Evolutionary conservation across 2,888 invertebrate genomes (phyloP).

Genomic region (Eupithecia subfuscata): DNA sequence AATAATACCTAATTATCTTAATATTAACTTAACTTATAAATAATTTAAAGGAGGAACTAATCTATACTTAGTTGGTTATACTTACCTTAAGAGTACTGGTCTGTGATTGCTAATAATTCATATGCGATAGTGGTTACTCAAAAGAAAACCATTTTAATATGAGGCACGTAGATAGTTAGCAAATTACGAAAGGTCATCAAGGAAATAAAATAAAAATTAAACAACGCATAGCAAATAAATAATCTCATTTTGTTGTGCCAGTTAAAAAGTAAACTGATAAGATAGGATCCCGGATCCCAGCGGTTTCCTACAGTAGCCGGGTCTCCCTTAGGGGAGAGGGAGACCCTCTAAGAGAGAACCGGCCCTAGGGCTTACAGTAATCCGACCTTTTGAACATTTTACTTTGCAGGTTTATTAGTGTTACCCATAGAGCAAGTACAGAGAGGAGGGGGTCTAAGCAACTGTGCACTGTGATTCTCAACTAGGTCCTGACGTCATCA

Average conservation of each 20-base stretch:
- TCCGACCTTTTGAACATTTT: constrained; percentile 15
- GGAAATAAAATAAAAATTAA: too few species aligned
- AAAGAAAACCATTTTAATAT: background rate
- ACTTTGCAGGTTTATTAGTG: background rate
- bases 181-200: background rate
- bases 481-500: too few species aligned
- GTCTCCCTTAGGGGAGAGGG: constrained; percentile 12
- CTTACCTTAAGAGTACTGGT: too few species aligned
- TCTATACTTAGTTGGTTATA: too few species aligned
- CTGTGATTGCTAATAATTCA: too few species aligned
- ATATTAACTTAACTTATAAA: too few species aligned
- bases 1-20: too few species aligned
- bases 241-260: background rate
- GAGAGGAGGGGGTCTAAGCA: too few species aligned
- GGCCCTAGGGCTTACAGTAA: background rate
- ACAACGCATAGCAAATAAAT: background rate
- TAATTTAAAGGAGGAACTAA: too few species aligned
- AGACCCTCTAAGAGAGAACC: too few species aligned
- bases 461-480: too few species aligned
- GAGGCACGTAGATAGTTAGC: background rate
- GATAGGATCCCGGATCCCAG: constrained; percentile 33
- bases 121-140: background rate
- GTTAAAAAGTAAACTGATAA: constrained; percentile 18
- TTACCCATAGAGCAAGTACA: too few species aligned
- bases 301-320: constrained; percentile 17